Evolutionary conservation across 2,113 vertebrate genomes (phyloP).

Genomic region (Xerus inauris): DNA sequence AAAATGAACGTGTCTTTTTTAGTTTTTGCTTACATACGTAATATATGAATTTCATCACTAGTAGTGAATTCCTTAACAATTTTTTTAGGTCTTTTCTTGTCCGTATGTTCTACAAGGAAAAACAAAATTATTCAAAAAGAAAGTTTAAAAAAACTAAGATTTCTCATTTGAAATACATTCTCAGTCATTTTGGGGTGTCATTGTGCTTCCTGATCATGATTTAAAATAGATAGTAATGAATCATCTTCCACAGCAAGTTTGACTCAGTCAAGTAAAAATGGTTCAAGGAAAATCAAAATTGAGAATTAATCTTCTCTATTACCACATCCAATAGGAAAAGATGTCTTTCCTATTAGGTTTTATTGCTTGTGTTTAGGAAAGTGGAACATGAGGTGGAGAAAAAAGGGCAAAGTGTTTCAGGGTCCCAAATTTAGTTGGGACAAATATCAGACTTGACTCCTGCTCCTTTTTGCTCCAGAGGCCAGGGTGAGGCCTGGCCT

Average conservation of each 20-base stretch:
- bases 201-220: conserved; percentile 76
- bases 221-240: conserved; percentile 82
- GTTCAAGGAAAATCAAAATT: conserved; percentile 79
- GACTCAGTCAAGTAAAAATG: conserved; percentile 79
- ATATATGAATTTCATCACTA: conserved; percentile 26
- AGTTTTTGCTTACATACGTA: conserved; percentile 51
- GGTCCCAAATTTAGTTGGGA: neutral
- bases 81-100: conserved; percentile 44
- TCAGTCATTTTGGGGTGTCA: conserved; percentile 71
- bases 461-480: neutral
- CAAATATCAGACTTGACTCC: neutral
- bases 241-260: conserved; percentile 75
- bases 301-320: conserved; percentile 74
- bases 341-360: neutral
- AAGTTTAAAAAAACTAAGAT: conserved; percentile 61
- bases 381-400: neutral
- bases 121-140: conserved; percentile 60
- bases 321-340: no score
- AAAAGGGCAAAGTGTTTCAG: neutral
- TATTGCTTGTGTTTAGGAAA: neutral
- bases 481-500: neutral
- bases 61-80: neutral
- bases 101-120: conserved; percentile 19
- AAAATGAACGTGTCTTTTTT: neutral
- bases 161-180: conserved; percentile 69